Conservation (phyloP, 2,888 invertebrate genomes). For the Lamellibrachia satsuma region DNA sequence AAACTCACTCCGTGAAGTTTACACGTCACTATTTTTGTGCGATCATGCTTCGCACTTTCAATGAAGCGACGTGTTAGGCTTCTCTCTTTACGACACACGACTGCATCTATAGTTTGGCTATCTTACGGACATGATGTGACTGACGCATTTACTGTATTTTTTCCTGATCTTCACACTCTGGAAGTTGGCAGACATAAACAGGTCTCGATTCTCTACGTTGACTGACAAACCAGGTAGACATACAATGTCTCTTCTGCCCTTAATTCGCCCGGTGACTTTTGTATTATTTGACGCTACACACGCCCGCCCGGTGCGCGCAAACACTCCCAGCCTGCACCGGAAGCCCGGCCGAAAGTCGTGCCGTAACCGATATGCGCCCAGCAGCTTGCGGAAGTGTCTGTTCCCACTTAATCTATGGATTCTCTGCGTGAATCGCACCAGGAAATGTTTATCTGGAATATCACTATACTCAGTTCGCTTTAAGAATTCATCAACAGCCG, state of each 20-base stretch:
- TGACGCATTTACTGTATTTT: background rate
- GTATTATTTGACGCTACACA: background rate
- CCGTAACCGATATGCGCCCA: background rate
- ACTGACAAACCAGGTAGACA: background rate
- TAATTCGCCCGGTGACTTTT: background rate
- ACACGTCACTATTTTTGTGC: background rate
- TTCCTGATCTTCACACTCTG: background rate
- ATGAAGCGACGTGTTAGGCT: background rate
- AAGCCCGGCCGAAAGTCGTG: background rate
- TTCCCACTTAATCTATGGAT: background rate
- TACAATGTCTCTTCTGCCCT: background rate
- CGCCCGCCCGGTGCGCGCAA: background rate
- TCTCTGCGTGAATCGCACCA: background rate
- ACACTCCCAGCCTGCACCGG: background rate
- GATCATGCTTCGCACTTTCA: background rate
- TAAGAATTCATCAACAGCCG: too few species aligned
- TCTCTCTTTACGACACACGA: background rate
- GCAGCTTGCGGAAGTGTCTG: background rate
- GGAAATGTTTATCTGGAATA: too few species aligned
- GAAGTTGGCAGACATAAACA: background rate
- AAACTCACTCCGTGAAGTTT: too few species aligned
- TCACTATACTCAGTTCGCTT: too few species aligned
- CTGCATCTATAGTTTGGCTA: background rate
- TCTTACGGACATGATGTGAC: background rate
- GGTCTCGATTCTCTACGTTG: background rate